Evolutionary conservation across 2,113 vertebrate species (phyloP).

Genomic region (Dipodomys spectabilis): DNA sequence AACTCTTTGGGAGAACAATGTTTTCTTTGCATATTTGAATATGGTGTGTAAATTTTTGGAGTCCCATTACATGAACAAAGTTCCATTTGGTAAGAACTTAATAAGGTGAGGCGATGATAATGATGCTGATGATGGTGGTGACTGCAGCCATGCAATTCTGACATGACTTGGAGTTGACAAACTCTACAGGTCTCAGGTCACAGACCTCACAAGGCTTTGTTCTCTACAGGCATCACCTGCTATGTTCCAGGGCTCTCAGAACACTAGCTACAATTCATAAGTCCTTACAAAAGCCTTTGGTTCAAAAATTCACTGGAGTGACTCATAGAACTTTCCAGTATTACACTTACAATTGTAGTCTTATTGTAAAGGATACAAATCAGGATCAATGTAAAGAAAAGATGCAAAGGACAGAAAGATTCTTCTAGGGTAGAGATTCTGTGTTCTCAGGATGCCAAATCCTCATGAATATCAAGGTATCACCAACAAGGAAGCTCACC

Average conservation of each 20-base stretch:
- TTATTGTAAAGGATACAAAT: neutral
- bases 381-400: neutral
- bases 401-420: neutral
- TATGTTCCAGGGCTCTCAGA: neutral
- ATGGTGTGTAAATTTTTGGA: neutral
- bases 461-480: neutral
- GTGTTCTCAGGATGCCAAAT: neutral
- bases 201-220: neutral
- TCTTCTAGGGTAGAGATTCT: neutral
- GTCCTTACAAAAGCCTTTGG: neutral
- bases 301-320: neutral
- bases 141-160: neutral
- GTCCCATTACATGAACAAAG: neutral
- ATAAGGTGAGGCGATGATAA: neutral
- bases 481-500: neutral
- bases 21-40: neutral
- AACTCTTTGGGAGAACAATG: neutral
- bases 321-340: neutral
- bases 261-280: neutral
- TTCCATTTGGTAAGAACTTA: neutral
- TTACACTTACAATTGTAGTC: neutral
- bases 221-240: neutral
- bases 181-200: neutral
- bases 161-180: neutral
- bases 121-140: neutral